Evolutionary conservation across 2,113 vertebrate species (phyloP), one percentile per base, ranked within the genome.

Genomic region (Struthio camelus): DNA sequence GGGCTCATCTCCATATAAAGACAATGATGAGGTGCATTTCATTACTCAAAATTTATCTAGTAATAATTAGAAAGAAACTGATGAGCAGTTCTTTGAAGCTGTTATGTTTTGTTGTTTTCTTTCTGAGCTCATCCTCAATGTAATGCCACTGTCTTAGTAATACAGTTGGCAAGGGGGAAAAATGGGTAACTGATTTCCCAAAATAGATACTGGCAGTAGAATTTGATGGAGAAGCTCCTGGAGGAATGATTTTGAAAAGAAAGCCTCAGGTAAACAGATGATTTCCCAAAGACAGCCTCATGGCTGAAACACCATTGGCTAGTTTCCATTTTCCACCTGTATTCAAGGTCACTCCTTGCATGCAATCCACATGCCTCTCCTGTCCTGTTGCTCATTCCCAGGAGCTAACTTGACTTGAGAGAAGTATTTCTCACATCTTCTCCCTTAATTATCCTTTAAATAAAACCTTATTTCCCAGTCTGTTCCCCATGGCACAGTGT

Each of bases 1-100:
- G 88, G 98, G 98, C 80, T 99, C 98, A 66, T 95, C 98, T 95
- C 98, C 99, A 56, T 99, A 98, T 96, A 98, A 98, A 98, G 98
- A 98, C 94, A 98, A 98, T 5, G 98, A 98, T 91, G 98, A 99
- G 98, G 99, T 99, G 81, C 96, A 94, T 97, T 96, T 96, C 56
- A 78, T 93, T 91, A 84, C 87, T 92, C 70, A 84, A 65, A 94
- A 96, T 82, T 64, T 95, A 48, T 84, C 71, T 73, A 78, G 38
- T 92, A 56, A 54, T 77, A 4, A 0, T 73, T 88, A 79, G 76
- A 84, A 89, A 90, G 89, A 76, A 34, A 90, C 56, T 56, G 23
- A 85, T 69, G 18, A 76, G 40, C 36, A 81, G 36, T 78, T 96
- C 38, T 58, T 72, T 88, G 80, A 83, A 80, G 46, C 34, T 93